Base-by-base conservation (phyloP, 2,888 invertebrate species). In the Polylopha cassiicola region DNA sequence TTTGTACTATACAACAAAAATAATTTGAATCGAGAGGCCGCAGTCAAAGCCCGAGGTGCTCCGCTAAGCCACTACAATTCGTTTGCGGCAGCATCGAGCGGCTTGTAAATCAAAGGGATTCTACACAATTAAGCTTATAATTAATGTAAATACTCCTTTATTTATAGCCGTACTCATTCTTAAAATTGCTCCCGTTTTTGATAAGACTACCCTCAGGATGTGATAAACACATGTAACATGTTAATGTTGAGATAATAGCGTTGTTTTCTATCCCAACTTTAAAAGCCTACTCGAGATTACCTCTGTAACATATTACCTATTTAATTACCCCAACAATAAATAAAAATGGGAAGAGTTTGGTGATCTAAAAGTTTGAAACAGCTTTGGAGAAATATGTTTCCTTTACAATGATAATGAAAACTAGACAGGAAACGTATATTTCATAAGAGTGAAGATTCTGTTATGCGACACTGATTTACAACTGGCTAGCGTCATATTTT, bases 61-160 rank as follows among this genome's bases (percentile, higher is more conserved):
- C 66, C 72, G 70, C 67, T 85, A 85, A 85, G 81, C 82, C 81
- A 76, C 69, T 73, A 75, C 82, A 76, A 76, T 81, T 80, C 82
- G 80, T 80, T 80, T 71, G 81, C 73, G 81, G 82, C 74, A 72
- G 78, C 80, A 73, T 71, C 72, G 77, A 77, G 79, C 74, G 73
- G 71, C 78, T 76, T 81, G 79, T 85, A 84, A 84, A 85, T 85
- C 84, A 85, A 85, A 82, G 82, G 81, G 82, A 84, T 79, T 81
- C 80, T 73, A 80, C 74, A 77, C 80, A 79, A 85, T 84, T 82
- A 82, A 82, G 81, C 80, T 76, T 73, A 82, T 82, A 84, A 84
- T 84, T 82, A 82, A 84, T 82, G 81, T 80, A 79, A 79, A 77
- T 74, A 70, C 77, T 73, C 61, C 65, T 69, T 82, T 79, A 82